Percentiles rank a stretch among this genome's conserved stretches.
These are phyloP conservation scores for Teleogryllus occipitalis DNA, from an alignment of 1,140 invertebrate genomes.

Conservation along the genomic window DNA sequence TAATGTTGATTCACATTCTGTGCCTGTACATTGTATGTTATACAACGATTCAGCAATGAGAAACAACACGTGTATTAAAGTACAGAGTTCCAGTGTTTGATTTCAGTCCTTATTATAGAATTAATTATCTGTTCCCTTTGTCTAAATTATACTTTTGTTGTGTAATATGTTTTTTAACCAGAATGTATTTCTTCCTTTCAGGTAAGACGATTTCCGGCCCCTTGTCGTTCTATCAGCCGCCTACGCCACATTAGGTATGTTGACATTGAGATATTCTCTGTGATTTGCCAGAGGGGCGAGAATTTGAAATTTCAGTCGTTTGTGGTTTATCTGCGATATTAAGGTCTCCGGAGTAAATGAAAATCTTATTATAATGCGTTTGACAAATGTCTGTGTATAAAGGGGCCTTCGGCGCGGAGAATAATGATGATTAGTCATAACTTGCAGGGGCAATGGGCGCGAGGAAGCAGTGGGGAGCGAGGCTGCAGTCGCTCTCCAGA, in stretches of 20 bases:
- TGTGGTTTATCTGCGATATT: neutral
- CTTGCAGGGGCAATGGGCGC: neutral
- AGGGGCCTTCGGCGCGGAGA: neutral
- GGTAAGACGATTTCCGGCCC: neutral
- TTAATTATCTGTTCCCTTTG: no score
- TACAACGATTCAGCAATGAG: no score
- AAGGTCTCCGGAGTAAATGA: neutral
- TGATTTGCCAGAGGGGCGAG: neutral
- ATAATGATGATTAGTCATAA: slow-evolving; percentile 1
- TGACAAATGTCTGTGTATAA: neutral
- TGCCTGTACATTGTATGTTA: no score
- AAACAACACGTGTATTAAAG: no score
- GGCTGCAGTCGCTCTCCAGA: no score
- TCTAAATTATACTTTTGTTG: no score
- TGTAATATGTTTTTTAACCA: no score
- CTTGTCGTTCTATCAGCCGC: neutral
- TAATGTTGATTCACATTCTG: no score
- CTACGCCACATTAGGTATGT: neutral
- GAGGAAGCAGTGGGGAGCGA: neutral
- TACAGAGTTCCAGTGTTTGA: no score
- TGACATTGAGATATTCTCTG: neutral
- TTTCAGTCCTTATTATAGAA: no score
- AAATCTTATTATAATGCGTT: neutral
- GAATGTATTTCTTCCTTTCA: neutral
- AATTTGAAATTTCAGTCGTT: neutral